These are phyloP conservation scores for Aegypius monachus DNA, from an alignment of 2,113 vertebrate species.

Conservation along the genomic window DNA sequence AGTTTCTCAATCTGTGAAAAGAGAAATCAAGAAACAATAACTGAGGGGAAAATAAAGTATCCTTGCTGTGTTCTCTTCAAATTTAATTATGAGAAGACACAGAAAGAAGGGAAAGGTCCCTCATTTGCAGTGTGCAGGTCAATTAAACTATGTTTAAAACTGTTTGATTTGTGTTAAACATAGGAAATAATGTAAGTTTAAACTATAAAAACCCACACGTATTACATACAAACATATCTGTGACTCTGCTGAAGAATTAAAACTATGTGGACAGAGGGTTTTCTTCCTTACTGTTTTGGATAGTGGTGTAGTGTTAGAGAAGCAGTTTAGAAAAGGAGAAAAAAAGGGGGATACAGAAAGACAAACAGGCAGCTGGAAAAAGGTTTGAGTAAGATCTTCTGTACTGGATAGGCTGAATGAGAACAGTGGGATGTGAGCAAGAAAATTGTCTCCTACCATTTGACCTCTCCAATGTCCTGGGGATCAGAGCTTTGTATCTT, in stretches of 20 bases:
- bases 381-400: not conserved
- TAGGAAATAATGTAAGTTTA: not conserved
- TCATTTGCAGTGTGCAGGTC: not conserved
- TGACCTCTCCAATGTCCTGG: not conserved
- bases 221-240: not conserved
- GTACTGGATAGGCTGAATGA: not conserved
- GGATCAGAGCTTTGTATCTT: not conserved
- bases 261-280: not conserved
- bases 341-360: not conserved
- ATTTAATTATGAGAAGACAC: not conserved
- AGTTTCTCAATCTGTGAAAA: constrained; percentile 74
- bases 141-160: not conserved
- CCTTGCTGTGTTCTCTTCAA: not conserved
- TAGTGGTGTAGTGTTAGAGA: not conserved
- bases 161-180: not conserved
- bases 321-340: not conserved
- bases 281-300: not conserved
- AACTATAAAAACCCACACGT: not conserved
- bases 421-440: not conserved
- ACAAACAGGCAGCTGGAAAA: not conserved
- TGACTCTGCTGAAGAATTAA: not conserved
- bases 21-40: not conserved
- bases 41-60: not conserved
- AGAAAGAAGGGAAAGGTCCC: not conserved
- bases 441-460: not conserved